Percentiles rank a stretch among this genome's conserved stretches.
Conservation (phyloP, 2,888 invertebrate genomes). For the Orthonevra nobilis region DNA sequence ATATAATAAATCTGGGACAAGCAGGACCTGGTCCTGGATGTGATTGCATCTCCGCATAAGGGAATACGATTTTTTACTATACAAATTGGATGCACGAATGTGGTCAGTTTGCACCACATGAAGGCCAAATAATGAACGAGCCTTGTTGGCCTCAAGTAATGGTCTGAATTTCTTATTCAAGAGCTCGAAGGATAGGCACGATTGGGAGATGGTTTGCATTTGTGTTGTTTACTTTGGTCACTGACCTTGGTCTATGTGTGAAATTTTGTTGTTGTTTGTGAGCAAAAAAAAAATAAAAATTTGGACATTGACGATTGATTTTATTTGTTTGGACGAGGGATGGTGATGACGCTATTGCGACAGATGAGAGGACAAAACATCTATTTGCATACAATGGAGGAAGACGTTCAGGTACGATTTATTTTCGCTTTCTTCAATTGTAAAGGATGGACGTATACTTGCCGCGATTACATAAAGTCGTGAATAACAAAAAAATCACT, state of each 20-base stretch:
- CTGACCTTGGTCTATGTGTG: conserved; percentile 49
- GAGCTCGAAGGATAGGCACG: conserved; percentile 19
- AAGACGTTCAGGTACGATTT: too few species aligned
- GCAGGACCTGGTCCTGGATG: conserved; percentile 2
- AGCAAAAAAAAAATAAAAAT: too few species aligned
- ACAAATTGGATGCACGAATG: conserved; percentile 60
- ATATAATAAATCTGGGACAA: conserved; percentile 36
- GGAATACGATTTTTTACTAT: conserved; percentile 47
- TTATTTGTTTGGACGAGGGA: conserved; percentile 30
- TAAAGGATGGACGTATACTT: too few species aligned
- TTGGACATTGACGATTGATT: conserved; percentile 49
- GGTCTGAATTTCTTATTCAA: conserved; percentile 49
- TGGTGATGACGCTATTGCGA: conserved; percentile 38
- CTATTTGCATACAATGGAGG: conserved; percentile 68
- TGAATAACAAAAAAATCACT: too few species aligned
- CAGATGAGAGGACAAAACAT: conserved; percentile 30
- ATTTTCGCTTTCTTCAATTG: too few species aligned
- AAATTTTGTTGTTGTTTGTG: conserved; percentile 32
- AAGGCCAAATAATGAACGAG: conserved; percentile 64
- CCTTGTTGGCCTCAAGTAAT: conserved; percentile 59
- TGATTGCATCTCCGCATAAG: conserved; percentile 53
- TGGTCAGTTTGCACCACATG: neutral
- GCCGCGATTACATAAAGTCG: too few species aligned
- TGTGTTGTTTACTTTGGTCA: conserved; percentile 48
- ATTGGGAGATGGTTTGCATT: conserved; percentile 65